Percentiles rank a stretch among this genome's conserved stretches.
Evolutionary conservation across 2,888 invertebrate species (phyloP).

Genomic region (Pterobdella sp.): DNA sequence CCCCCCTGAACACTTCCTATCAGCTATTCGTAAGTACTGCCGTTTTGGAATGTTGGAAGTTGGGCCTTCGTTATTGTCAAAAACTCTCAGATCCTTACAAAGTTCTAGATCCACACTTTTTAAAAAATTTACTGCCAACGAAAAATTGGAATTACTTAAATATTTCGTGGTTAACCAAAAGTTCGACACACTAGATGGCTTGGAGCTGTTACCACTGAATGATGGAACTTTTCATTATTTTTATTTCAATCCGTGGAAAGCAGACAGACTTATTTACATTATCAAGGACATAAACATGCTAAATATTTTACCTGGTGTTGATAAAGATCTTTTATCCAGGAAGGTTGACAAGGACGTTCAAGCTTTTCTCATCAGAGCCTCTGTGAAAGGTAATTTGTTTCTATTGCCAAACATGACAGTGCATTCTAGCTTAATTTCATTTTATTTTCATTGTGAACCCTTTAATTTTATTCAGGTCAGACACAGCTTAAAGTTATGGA

Average conservation of each 20-base stretch:
- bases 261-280: constrained; percentile 35
- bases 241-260: constrained; percentile 34
- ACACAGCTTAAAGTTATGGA: constrained; percentile 36
- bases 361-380: constrained; percentile 26
- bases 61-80: constrained; percentile 33
- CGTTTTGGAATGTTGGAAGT: constrained; percentile 32
- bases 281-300: constrained; percentile 7
- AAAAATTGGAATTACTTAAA: constrained; percentile 35
- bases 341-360: constrained; percentile 35
- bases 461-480: constrained; percentile 32
- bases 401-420: background rate
- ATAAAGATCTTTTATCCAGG: constrained; percentile 34
- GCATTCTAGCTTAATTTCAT: background rate
- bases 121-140: constrained; percentile 21
- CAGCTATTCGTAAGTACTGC: constrained; percentile 34
- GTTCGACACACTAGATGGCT: constrained; percentile 36
- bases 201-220: constrained; percentile 40
- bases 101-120: constrained; percentile 11
- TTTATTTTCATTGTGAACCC: background rate
- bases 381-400: constrained; percentile 28
- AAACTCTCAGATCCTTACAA: constrained; percentile 32
- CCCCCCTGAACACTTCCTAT: constrained; percentile 35
- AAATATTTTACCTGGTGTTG: constrained; percentile 34
- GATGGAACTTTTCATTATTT: constrained; percentile 36
- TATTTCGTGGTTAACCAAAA: constrained; percentile 30